phyloP scores from a whole-genome alignment of 2,888 invertebrate genomes.

The Chloroclystis v-ata region DNA sequence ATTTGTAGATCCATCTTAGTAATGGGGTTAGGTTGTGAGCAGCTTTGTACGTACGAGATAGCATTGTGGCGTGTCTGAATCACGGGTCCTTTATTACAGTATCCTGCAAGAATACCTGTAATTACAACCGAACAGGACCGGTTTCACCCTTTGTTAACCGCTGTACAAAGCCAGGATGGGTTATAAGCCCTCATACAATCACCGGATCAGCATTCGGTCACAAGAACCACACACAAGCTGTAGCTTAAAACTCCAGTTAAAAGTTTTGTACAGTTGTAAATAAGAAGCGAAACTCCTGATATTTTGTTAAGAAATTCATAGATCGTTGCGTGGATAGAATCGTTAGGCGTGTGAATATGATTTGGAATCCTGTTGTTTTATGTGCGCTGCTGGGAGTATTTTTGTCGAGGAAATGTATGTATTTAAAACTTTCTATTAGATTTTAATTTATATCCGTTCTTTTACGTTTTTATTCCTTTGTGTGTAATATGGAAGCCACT shows the following conservation, averaged over 20 bases:
- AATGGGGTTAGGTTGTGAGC: background rate
- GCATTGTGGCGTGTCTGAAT: background rate
- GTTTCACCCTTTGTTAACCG: constrained; percentile 37
- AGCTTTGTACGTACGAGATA: too few species aligned
- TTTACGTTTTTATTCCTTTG: background rate
- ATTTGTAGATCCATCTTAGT: too few species aligned
- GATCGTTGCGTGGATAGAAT: constrained; percentile 22
- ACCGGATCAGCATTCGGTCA: constrained; percentile 38
- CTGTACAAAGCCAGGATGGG: constrained; percentile 39
- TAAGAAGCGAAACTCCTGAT: constrained; percentile 28
- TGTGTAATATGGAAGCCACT: too few species aligned
- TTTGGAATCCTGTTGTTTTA: constrained; percentile 30
- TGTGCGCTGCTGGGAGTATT: constrained; percentile 40
- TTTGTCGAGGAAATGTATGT: constrained; percentile 46
- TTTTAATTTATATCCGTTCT: background rate
- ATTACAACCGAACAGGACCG: constrained; percentile 33
- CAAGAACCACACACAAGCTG: constrained; percentile 33
- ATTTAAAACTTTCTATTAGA: constrained; percentile 6
- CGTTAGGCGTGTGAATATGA: constrained; percentile 34
- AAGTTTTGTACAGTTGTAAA: too few species aligned
- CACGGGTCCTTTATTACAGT: constrained; percentile 20
- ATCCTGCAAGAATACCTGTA: constrained; percentile 22
- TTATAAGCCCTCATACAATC: constrained; percentile 48
- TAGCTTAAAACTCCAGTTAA: background rate
- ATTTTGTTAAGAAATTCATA: constrained; percentile 6